phyloP scores from a whole-genome alignment of 1,140 invertebrate species.

The Drosophila mojavensis region DNA sequence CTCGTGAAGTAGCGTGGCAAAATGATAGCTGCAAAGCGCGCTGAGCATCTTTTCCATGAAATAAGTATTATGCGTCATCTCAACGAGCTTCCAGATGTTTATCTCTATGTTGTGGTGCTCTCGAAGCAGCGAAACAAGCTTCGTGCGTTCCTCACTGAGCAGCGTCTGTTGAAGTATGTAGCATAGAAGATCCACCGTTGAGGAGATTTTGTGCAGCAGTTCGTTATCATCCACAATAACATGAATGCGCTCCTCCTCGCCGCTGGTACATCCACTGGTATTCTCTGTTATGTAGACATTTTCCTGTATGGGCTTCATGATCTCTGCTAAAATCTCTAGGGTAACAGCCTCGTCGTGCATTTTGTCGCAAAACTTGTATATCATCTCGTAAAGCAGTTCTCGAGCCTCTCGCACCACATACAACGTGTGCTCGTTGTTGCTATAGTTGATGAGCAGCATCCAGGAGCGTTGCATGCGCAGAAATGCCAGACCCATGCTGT shows the following conservation, averaged over 20 bases:
- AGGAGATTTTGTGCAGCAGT: slow-evolving; percentile 85
- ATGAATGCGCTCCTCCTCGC: slow-evolving; percentile 59
- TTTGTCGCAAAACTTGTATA: slow-evolving; percentile 85
- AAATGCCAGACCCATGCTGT: slow-evolving; percentile 86
- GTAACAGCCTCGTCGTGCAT: slow-evolving; percentile 83
- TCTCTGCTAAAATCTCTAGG: slow-evolving; percentile 84
- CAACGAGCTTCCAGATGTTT: slow-evolving; percentile 76
- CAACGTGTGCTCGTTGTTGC: slow-evolving; percentile 86
- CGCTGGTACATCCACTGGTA: slow-evolving; percentile 15
- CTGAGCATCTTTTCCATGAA: slow-evolving; percentile 66
- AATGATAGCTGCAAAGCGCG: slow-evolving; percentile 62
- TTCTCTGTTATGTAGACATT: slow-evolving; percentile 76
- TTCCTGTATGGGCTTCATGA: slow-evolving; percentile 85
- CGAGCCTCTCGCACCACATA: slow-evolving; percentile 87
- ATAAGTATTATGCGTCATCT: slow-evolving; percentile 72
- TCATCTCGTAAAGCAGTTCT: slow-evolving; percentile 85
- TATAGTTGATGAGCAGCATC: slow-evolving; percentile 85
- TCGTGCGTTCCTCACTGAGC: slow-evolving; percentile 67
- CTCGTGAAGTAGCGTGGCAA: slow-evolving; percentile 69
- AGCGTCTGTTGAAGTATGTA: slow-evolving; percentile 79
- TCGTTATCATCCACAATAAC: slow-evolving; percentile 85
- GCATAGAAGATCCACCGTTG: slow-evolving; percentile 85
- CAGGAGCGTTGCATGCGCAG: slow-evolving; percentile 85
- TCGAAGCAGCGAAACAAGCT: slow-evolving; percentile 59
- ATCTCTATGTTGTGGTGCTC: slow-evolving; percentile 66